These are phyloP conservation scores for Tonatia bakeri DNA, from an alignment of 2,113 vertebrate species.

Conservation along the genomic window DNA sequence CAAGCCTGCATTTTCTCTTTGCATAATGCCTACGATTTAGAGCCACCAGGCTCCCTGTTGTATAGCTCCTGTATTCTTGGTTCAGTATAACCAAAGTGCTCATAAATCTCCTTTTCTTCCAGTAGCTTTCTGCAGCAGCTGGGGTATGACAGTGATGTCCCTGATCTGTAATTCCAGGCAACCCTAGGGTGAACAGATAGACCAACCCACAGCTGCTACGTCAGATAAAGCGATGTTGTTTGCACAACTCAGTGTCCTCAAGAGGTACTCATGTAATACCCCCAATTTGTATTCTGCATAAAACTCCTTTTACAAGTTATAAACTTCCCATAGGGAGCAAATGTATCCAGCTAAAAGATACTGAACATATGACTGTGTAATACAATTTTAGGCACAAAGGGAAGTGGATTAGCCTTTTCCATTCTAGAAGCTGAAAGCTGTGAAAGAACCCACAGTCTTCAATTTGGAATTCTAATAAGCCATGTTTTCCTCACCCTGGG, in stretches of 20 bases:
- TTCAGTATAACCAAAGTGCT: conserved; percentile 87
- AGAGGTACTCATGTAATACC: conserved; percentile 76
- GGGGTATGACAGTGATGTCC: conserved; percentile 88
- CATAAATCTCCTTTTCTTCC: conserved; percentile 90
- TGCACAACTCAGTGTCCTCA: conserved; percentile 72
- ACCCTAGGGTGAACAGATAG: conserved; percentile 76
- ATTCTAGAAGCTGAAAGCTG: conserved; percentile 47
- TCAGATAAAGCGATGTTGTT: conserved; percentile 74
- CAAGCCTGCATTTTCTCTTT: conserved; percentile 83
- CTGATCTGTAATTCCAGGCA: conserved; percentile 85
- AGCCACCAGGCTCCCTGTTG: conserved; percentile 84
- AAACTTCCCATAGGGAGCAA: conserved; percentile 79
- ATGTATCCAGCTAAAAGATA: conserved; percentile 73
- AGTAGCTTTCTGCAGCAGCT: conserved; percentile 87
- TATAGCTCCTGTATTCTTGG: conserved; percentile 83
- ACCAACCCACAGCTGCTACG: conserved; percentile 76
- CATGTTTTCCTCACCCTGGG: neutral
- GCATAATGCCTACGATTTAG: conserved; percentile 83
- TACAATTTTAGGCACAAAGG: conserved; percentile 76
- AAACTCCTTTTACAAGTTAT: conserved; percentile 77
- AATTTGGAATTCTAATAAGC: conserved; percentile 49
- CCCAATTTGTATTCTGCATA: conserved; percentile 81
- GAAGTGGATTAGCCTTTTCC: conserved; percentile 65
- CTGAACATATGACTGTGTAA: conserved; percentile 74
- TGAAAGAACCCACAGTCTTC: conserved; percentile 9